Percentiles rank a stretch among this genome's conserved stretches.
Evolutionary conservation across 2,113 vertebrate species (phyloP).

Genomic region (Cyanoderma ruficeps): DNA sequence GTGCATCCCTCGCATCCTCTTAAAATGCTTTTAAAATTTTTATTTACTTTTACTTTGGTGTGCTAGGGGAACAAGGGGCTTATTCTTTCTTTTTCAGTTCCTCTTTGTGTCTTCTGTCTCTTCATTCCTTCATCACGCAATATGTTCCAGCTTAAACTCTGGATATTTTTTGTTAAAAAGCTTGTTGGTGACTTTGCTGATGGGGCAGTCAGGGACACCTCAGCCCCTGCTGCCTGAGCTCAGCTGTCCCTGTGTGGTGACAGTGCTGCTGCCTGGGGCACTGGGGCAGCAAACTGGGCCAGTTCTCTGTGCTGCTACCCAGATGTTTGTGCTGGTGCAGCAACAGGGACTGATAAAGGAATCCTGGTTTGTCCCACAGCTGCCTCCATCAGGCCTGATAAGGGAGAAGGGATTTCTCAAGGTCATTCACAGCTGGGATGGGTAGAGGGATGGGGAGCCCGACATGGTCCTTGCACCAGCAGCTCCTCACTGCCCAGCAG

Average conservation of each 20-base stretch:
- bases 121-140: neutral
- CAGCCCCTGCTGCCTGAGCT: rapidly evolving
- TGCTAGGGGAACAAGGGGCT: neutral
- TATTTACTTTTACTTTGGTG: neutral
- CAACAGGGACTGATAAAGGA: rapidly evolving
- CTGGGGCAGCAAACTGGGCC: neutral
- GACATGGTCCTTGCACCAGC: rapidly evolving
- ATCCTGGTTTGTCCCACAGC: rapidly evolving
- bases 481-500: neutral
- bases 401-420: neutral
- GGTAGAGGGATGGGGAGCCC: neutral
- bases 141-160: neutral
- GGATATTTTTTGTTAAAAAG: neutral
- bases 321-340: neutral
- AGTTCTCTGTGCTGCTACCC: neutral
- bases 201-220: rapidly evolving
- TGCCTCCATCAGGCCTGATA: rapidly evolving
- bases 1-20: neutral
- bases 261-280: neutral
- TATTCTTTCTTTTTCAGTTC: neutral
- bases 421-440: neutral
- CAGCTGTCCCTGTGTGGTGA: neutral
- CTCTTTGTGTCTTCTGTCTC: neutral
- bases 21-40: neutral
- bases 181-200: neutral